Evolutionary conservation across 2,113 vertebrate genomes (phyloP), one percentile per base, ranked within the genome.

Genomic region (Pomatorhinus ruficollis): DNA sequence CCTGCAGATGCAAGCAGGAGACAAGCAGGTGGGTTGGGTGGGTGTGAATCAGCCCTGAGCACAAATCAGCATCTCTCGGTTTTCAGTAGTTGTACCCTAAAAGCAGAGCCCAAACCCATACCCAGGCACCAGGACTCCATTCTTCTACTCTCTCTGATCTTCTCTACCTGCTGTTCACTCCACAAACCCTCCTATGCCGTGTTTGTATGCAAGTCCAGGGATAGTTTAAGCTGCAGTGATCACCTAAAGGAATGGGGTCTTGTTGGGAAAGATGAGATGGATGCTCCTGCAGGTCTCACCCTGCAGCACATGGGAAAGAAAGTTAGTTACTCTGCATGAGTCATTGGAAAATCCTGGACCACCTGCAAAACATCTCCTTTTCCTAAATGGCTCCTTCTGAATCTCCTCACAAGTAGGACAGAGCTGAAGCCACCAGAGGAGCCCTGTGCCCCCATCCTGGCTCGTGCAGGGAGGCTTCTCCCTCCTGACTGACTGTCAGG

Each of bases 251-350:
- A 39, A 49, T 1, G 61, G 40, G 2, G 4, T 60, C 27, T 64
- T 39, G 39, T 39, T 39, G 39, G 39, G 39, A 39, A 39, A 39
- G 39, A 39, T 39, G 39, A 39, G 39, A 39, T 11, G 39, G 39
- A 11, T 39, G 39, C 39, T 39, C 39, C 39, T 39, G 39, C 39
- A 39, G 2, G 4, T 54, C 27, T 64, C 64, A 56, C 6, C 27
- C 18, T 1, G 1, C 50, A 35, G 27, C 31, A 39, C 2, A 1
- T 0, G 53, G 24, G 31, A 74, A 35, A 52, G 15, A 16, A 80
- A 42, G 15, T 66, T 50, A 83, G 39, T 63, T 21, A 52, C 13
- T n/a, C 52, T 53, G 76, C 66, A 69, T 5, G 12, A 71, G 25
- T 15, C 28, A 57, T 0, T 59, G 72, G 72, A 65, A 87, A 84